Evolutionary conservation across 2,888 invertebrate species (phyloP), one percentile per base, ranked within the genome.

Genomic region (Eupithecia insigniata): DNA sequence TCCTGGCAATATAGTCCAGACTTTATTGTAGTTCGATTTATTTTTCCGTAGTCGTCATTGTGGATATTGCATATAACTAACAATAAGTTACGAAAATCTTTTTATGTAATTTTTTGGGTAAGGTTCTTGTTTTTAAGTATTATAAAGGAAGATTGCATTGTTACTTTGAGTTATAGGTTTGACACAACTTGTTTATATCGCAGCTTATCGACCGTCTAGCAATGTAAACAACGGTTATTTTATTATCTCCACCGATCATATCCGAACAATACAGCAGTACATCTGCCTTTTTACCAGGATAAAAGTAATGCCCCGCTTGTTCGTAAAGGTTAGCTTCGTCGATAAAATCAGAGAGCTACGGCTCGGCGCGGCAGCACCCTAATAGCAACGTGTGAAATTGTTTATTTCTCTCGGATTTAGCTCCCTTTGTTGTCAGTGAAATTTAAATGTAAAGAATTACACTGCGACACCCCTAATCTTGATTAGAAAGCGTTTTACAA

Each of bases 381-480:
- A 82, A 80, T 81, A 84, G 79, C 84, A 85, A 88, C 87, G 89
- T 90, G 90, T 90, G 89, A 89, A 90, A 90, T 89, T 88, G 89
- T 90, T 88, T 90, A 89, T 87, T 89, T 84, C 86, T 80, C 84
- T 84, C 82, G 83, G 87, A 89, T 88, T 89, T 86, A 85, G 80
- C 85, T 82, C 83, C 85, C 85, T 86, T 92, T 93, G 90, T 92
- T 89, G 84, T 81, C 80, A 70, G 81, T 79, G 78, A 84, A 85
- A 89, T 89, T 89, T 85, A 88, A 90, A 90, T 89, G 88, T 89
- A 90, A 90, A 90, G 88, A 90, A 91, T 90, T 89, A 90, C 90
- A 87, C 84, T 88, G 89, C 89, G 86, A 89, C 87, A 87, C 91
- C 89, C 85, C 92, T 90, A 91, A 93, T 93, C 93, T 92, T 90